Evolutionary conservation across 1,140 invertebrate species (phyloP), one percentile per base, ranked within the genome.

Genomic region (Drosophila funebris): DNA sequence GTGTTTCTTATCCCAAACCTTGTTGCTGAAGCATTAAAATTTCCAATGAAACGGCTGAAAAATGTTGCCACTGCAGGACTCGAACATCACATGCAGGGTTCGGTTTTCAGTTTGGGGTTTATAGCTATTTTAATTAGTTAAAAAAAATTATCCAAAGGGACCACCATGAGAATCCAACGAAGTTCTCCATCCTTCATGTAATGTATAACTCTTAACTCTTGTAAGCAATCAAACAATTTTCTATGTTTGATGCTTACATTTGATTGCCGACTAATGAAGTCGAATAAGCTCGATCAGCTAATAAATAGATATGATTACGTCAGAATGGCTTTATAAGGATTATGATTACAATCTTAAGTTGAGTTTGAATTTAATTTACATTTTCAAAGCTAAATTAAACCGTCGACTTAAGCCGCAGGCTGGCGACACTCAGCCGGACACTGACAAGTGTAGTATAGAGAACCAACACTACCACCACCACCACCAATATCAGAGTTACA

Each of bases 111-210:
- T 27, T 75, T 62, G 58, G 62, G 54, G 57, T 85, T 82, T 88
- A 88, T 88, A 83, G 83, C 72, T 76, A 87, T 87, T 87, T 87
- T 87, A 87, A 87, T 87, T 87, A 87, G 82, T 78, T 73, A 66
- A 87, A 46, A 83, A 83, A 63, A 24, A 48, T 48, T 20, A 46
- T 46, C 75, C 56, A 31, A 6, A 43, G 69, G 41, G 82, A 81
- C 69, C 77, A 85, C 81, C 77, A 77, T 73, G 50, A 62, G 56
- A 67, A 85, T 54, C 43, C 52, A 57, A 33, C 36, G 44, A 13
- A 44, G 24, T 61, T 33, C 37, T 56, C 52, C 39, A 71, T 73
- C 31, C 31, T 22, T 5, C 41, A 27, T 27, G 6, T 27, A 14
- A 46, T 69, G 62, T 78, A 77, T 66, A 71, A 66, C 61, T 64